Evolutionary conservation across 2,797 vertebrate genomes (phyloP).

Genomic region (Vireo griseus): DNA sequence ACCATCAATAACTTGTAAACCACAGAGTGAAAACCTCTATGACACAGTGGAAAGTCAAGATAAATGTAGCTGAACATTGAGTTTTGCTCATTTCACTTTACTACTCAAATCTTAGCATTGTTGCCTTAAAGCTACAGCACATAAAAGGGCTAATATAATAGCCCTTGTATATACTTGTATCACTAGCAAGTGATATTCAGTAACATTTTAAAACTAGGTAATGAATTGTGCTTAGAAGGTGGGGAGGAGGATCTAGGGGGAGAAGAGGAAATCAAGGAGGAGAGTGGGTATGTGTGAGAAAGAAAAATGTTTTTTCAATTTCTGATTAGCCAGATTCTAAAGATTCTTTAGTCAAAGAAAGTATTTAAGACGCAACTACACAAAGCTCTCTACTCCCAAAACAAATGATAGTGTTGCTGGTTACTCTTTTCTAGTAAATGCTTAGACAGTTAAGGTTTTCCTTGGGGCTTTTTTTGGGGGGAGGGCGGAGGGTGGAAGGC

Average conservation of each 20-base stretch:
- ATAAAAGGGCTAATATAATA: not conserved
- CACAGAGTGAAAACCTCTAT: not conserved
- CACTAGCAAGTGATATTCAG: not conserved
- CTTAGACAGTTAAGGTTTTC: not conserved
- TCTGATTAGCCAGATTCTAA: not conserved
- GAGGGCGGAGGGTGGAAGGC: accelerated
- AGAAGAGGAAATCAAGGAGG: not conserved
- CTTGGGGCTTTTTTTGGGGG: not conserved
- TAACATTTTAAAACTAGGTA: not conserved
- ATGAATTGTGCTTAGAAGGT: not conserved
- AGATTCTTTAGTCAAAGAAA: not conserved
- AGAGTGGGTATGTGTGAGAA: accelerated
- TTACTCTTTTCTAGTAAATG: not conserved
- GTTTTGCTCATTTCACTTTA: not conserved
- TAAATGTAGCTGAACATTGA: not conserved
- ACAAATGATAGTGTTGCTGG: not conserved
- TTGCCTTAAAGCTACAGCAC: not conserved
- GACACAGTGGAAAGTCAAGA: not conserved
- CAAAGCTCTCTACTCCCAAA: not conserved
- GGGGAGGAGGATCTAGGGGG: accelerated
- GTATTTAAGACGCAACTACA: not conserved
- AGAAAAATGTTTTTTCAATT: not conserved
- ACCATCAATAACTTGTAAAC: not conserved
- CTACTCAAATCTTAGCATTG: not conserved
- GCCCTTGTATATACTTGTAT: not conserved